Base-by-base conservation (phyloP, 2,888 invertebrate genomes). In the Pristionchus mayeri region DNA sequence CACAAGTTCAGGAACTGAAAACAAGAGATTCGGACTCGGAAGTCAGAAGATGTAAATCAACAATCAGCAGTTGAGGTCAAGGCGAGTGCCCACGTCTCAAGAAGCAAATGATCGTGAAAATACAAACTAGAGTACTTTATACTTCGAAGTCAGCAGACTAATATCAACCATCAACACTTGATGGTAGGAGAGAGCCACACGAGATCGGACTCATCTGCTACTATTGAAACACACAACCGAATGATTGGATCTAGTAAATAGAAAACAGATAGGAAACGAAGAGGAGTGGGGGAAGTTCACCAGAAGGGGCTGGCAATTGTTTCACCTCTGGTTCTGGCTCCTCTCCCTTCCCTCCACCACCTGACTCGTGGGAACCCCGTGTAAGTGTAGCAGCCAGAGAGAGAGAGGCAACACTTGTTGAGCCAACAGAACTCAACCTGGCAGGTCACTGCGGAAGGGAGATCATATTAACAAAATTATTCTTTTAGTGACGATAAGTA, bases 291-390 rank as follows among this genome's bases (percentile, higher is more conserved):
- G 63, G 30, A 2, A 27, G 30, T 34, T 63, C 16, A 37, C 18
- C 21, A 34, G 63, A 21, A 18, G 34, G 63, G 63, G 34, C 4
- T 34, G 34, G 63, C 37, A 34, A 34, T 34, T 63, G 30, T 18
- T 34, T n/a, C n/a, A n/a, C 44, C 63, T 37, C 63, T 34, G 21
- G 63, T 63, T 63, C 63, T 63, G 34, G 34, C 63, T 30, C 30
- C 9, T 60, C 34, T 34, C 63, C 13, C 21, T 34, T 18, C 34
- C 13, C 21, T 63, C 21, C 34, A 63, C 63, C 63, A 63, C 63
- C 63, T 63, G 63, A 63, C 63, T 63, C 63, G 63, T 63, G 63
- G 63, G 63, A 63, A 63, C 34, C 63, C 63, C 63, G 63, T 63
- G 63, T 63, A 63, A 63, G 63, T 63, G 63, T 34, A 63, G 63